phyloP scores from a whole-genome alignment of 2,113 vertebrate genomes.

The Neolamprologus ventralis region DNA sequence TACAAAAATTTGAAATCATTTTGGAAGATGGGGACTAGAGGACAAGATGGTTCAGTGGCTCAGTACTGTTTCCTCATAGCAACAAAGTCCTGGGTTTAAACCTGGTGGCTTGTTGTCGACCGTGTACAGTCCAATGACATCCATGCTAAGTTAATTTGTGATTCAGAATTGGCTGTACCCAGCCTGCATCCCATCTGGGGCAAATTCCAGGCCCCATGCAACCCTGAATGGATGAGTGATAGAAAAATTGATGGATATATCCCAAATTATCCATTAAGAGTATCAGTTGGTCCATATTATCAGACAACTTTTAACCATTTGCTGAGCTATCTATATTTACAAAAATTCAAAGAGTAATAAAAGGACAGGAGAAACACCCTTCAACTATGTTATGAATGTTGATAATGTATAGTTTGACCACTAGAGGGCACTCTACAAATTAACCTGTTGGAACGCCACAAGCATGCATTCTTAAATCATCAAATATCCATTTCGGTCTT shows the following conservation, averaged over 20 bases:
- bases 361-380: neutral
- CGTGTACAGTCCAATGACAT: neutral
- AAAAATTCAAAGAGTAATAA: neutral
- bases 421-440: neutral
- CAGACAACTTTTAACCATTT: neutral
- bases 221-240: neutral
- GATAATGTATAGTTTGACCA: neutral
- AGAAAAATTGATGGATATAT: neutral
- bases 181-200: neutral
- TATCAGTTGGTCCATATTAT: neutral
- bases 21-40: neutral
- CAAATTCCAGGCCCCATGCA: neutral
- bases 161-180: neutral
- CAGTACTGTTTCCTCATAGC: neutral
- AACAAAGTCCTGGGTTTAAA: neutral
- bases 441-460: neutral
- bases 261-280: neutral
- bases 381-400: neutral
- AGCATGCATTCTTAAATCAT: neutral
- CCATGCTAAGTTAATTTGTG: neutral
- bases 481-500: neutral
- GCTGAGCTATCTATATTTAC: neutral
- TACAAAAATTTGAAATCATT: neutral
- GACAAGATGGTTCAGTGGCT: neutral
- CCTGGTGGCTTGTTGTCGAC: neutral